These are phyloP conservation scores for Heliconius erato DNA, from an alignment of 2,888 invertebrate species.

Conservation along the genomic window DNA sequence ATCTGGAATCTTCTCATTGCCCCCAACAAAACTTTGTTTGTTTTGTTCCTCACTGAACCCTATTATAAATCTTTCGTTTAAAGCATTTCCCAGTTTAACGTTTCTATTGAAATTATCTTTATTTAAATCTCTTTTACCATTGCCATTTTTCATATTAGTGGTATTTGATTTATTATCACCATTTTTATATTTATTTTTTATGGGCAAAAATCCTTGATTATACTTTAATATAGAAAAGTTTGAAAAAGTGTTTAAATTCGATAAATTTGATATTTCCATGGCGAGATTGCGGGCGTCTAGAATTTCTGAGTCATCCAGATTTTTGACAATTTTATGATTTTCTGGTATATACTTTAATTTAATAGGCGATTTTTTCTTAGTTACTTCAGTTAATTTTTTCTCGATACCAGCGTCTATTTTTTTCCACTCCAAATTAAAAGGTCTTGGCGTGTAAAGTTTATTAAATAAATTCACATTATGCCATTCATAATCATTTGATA, in stretches of 20 bases:
- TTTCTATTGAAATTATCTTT: conserved; percentile 67
- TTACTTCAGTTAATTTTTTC: conserved; percentile 57
- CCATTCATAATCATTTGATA: conserved; percentile 73
- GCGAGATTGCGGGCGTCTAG: conserved; percentile 66
- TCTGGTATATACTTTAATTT: conserved; percentile 68
- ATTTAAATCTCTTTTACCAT: conserved; percentile 46
- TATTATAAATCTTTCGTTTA: conserved; percentile 72
- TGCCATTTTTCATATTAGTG: conserved; percentile 38
- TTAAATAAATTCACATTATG: conserved; percentile 75
- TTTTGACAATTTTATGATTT: conserved; percentile 58
- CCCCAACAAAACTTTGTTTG: conserved; percentile 72
- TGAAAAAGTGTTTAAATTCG: conserved; percentile 61
- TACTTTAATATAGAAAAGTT: conserved; percentile 69
- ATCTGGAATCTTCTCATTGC: conserved; percentile 72
- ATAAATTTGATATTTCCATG: conserved; percentile 67
- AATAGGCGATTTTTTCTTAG: conserved; percentile 63
- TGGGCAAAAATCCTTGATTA: conserved; percentile 71
- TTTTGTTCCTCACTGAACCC: conserved; percentile 66
- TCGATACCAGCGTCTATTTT: conserved; percentile 54
- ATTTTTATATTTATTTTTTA: conserved; percentile 55
- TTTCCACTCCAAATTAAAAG: conserved; percentile 61
- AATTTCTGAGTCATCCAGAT: conserved; percentile 59
- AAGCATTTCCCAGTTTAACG: conserved; percentile 77
- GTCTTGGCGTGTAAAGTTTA: conserved; percentile 71
- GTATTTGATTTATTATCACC: conserved; percentile 47